phyloP scores from a whole-genome alignment of 1,140 invertebrate species.

The Tetragnatha versicolor region DNA sequence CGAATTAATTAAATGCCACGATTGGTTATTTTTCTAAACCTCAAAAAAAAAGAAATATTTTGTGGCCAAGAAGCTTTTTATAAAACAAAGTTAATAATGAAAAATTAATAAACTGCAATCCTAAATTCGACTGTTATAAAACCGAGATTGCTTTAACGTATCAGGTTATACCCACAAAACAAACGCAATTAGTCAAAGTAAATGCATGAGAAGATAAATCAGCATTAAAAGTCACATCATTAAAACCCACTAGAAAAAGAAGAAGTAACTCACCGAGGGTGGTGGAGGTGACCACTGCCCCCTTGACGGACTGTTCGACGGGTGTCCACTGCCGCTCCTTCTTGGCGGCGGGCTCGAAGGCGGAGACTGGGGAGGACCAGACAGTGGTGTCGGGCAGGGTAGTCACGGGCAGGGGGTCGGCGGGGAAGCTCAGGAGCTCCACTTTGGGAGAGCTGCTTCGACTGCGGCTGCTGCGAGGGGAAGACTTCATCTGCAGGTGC shows the following conservation, averaged over 20 bases:
- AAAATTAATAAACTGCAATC: too few relatives aligned
- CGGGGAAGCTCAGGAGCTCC: not conserved
- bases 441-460: conserved; percentile 40
- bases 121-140: too few relatives aligned
- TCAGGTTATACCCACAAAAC: too few relatives aligned
- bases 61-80: too few relatives aligned
- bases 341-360: not conserved
- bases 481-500: conserved; percentile 15
- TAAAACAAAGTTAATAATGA: too few relatives aligned
- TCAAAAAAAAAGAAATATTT: too few relatives aligned
- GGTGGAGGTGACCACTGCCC: not conserved
- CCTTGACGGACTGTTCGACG: not conserved
- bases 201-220: too few relatives aligned
- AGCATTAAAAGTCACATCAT: too few relatives aligned
- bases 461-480: conserved; percentile 25
- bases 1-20: too few relatives aligned
- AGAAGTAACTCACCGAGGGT: not conserved
- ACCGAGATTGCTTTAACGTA: too few relatives aligned
- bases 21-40: too few relatives aligned
- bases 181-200: too few relatives aligned
- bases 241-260: not conserved
- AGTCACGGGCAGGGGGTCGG: not conserved
- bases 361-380: not conserved
- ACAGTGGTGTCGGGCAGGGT: conserved; percentile 4
- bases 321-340: conserved; percentile 34